Evolutionary conservation across 2,888 invertebrate genomes (phyloP), one percentile per base, ranked within the genome.

Genomic region (Dasypogon diadema): DNA sequence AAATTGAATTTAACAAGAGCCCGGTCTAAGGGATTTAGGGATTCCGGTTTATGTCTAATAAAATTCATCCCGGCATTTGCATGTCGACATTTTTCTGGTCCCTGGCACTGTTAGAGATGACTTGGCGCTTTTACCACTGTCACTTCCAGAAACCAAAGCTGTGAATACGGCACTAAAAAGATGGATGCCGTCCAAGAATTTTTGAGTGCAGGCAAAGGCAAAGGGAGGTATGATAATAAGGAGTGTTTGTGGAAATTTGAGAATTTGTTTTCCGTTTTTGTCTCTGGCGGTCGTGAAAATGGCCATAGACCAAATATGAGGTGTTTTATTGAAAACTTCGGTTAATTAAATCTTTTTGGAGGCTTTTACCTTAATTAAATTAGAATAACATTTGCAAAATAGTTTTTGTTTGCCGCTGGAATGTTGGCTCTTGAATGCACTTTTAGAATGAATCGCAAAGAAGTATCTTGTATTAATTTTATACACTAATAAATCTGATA

Each of bases 51-150:
- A 74, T 74, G 58, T 58, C 73, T 58, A 58, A 74, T 74, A 74
- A 73, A 73, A 73, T 74, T 58, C 46, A 58, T 24, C 37, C 58
- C 56, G 46, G 42, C 58, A 74, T 74, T 58, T 74, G 73, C 58
- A 73, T 73, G 55, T 73, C 56, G 56, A 58, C 73, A 74, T 74
- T 74, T 74, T 58, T 74, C 73, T 74, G 56, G 70, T 54, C 54
- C 16, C 54, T 70, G 51, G 70, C 70, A 70, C 30, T 51, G 22
- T 51, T 30, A 22, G 70, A 34, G 70, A 70, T 70, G 70, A 70
- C 54, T 70, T 70, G 70, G 70, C 70, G 54, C 70, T 70, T 70
- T 70, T 70, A 54, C 54, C 34, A 34, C 54, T 54, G 70, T 54
- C 70, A 54, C 30, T 70, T 34, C 10, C 34, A 30, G 14, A 6